A percentile compares a stretch with the other conserved stretches of the same genome.
Conservation (phyloP, 1,140 invertebrate genomes). For the Magallana angulata region DNA sequence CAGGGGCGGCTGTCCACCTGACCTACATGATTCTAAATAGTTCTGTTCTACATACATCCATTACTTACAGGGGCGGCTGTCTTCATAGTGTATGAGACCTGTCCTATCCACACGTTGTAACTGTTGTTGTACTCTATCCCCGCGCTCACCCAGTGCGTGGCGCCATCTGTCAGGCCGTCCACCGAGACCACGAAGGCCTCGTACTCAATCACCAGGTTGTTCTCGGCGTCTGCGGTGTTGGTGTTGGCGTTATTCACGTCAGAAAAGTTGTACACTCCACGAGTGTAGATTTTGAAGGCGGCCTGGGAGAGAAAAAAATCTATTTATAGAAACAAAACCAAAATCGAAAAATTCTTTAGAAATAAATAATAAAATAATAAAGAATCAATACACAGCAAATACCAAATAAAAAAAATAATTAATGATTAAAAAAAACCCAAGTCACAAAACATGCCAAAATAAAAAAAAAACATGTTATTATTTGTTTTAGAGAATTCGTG, state of each 20-base stretch:
- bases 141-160: slow-evolving; percentile 47
- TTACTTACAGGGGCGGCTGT: slow-evolving; percentile 9
- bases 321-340: too few species aligned
- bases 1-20: too few species aligned
- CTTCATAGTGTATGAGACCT: slow-evolving; percentile 38
- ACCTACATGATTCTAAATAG: too few species aligned
- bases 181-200: slow-evolving; percentile 38
- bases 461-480: neutral
- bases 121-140: slow-evolving; percentile 55
- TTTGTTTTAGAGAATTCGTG: too few species aligned
- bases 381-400: too few species aligned
- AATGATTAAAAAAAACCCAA: neutral
- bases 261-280: slow-evolving; percentile 35
- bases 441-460: neutral
- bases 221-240: neutral
- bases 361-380: too few species aligned
- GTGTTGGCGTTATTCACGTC: neutral
- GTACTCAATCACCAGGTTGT: slow-evolving; percentile 23
- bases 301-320: neutral
- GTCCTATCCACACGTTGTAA: slow-evolving; percentile 54
- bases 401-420: neutral
- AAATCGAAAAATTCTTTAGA: too few species aligned
- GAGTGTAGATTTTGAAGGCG: slow-evolving; percentile 38
- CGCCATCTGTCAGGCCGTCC: neutral
- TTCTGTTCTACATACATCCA: neutral